Percentiles rank a stretch among this genome's conserved stretches.
These are phyloP conservation scores for Rhopalosiphum nymphaeae DNA, from an alignment of 2,888 invertebrate genomes.

Conservation along the genomic window DNA sequence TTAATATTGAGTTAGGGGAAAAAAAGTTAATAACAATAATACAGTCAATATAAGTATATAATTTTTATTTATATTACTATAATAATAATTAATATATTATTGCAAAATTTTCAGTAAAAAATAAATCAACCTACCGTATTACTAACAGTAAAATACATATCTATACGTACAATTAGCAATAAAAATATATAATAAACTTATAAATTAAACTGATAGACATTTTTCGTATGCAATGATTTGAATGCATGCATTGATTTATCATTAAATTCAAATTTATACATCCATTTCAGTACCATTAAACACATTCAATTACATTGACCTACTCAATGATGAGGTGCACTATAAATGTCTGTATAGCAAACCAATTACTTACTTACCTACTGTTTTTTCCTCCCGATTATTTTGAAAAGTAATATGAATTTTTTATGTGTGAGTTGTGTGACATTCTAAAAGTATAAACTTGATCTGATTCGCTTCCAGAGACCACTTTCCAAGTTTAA, in stretches of 20 bases:
- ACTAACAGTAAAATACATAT: too few species aligned
- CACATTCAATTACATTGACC: background rate
- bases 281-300: background rate
- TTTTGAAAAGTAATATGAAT: background rate
- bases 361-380: background rate
- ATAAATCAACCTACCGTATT: too few species aligned
- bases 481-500: background rate
- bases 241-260: background rate
- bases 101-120: too few species aligned
- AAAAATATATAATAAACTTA: background rate
- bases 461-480: background rate
- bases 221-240: too few species aligned
- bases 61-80: too few species aligned
- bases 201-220: background rate
- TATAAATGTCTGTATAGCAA: background rate
- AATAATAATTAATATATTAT: too few species aligned
- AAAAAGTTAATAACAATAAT: too few species aligned
- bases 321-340: background rate
- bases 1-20: too few species aligned
- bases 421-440: background rate
- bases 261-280: background rate
- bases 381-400: background rate
- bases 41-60: too few species aligned
- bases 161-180: too few species aligned
- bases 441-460: background rate